These are phyloP conservation scores for Alouatta palliata DNA, from an alignment of 2,113 vertebrate genomes.

Conservation along the genomic window DNA sequence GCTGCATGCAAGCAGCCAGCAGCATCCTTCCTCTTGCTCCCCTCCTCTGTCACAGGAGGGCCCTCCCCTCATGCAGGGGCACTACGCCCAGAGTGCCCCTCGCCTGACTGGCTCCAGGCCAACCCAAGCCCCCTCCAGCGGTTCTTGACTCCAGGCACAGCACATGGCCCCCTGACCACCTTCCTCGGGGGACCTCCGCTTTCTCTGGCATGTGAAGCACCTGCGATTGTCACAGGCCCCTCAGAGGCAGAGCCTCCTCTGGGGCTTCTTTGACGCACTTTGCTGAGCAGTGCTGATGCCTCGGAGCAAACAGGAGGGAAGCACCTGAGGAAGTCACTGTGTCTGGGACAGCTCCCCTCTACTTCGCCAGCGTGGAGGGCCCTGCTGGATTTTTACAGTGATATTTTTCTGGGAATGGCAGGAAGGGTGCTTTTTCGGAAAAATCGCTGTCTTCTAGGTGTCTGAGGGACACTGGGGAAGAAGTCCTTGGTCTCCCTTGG, in stretches of 20 bases:
- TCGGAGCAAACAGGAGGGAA: rapidly evolving
- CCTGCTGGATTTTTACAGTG: rapidly evolving
- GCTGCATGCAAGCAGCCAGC: neutral
- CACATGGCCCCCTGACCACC: neutral
- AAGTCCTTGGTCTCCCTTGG: rapidly evolving
- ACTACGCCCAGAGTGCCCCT: neutral
- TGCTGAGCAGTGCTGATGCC: rapidly evolving
- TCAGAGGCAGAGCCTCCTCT: too few species aligned
- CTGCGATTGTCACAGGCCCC: neutral
- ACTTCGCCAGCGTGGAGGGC: rapidly evolving
- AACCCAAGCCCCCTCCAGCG: rapidly evolving
- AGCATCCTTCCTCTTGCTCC: rapidly evolving
- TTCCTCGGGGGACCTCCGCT: neutral
- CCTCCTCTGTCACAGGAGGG: neutral
- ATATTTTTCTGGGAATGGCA: neutral
- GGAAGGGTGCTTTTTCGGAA: too few species aligned
- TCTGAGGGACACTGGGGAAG: neutral
- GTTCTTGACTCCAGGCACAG: too few species aligned
- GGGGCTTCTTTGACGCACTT: neutral
- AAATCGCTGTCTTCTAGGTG: neutral
- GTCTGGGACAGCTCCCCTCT: rapidly evolving
- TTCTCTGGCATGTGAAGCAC: neutral
- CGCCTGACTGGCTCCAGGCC: too few species aligned
- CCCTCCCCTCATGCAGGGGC: neutral
- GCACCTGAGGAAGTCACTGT: rapidly evolving